phyloP scores from a whole-genome alignment of 2,888 invertebrate genomes.

The Tinea pellionella region DNA sequence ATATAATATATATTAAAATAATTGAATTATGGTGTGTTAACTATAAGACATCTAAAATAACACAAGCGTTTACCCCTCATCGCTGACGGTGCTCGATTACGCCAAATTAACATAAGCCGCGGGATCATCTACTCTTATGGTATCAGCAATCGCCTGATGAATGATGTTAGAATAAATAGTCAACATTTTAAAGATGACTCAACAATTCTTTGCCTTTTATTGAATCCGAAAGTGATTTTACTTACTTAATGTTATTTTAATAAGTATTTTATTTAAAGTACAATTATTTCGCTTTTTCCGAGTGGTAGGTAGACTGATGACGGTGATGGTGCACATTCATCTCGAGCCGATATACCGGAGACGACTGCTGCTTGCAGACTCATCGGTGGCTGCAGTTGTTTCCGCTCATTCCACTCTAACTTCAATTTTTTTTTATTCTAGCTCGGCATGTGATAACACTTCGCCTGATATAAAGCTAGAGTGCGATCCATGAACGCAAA shows the following conservation, averaged over 20 bases:
- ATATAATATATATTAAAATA: neutral
- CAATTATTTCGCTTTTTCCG: too few species aligned
- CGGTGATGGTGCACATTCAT: too few species aligned
- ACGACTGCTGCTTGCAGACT: too few species aligned
- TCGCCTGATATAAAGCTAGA: too few species aligned
- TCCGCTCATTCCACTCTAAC: too few species aligned
- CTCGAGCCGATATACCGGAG: too few species aligned
- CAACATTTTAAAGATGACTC: neutral
- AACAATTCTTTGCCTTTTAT: neutral
- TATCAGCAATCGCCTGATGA: constrained; percentile 4
- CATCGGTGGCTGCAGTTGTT: too few species aligned
- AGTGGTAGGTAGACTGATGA: too few species aligned
- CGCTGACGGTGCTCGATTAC: constrained; percentile 11
- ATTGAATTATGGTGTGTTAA: neutral
- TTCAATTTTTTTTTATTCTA: too few species aligned
- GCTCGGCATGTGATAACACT: too few species aligned
- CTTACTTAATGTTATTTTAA: neutral
- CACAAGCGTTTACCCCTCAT: neutral
- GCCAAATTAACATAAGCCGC: constrained; percentile 8
- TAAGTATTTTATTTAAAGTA: too few species aligned
- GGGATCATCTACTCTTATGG: constrained; percentile 2
- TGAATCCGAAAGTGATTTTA: neutral
- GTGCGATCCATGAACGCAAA: too few species aligned
- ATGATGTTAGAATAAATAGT: neutral
- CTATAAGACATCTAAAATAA: constrained; percentile 1